phyloP scores from a whole-genome alignment of 2,797 vertebrate genomes.

The Acridotheres tristis region DNA sequence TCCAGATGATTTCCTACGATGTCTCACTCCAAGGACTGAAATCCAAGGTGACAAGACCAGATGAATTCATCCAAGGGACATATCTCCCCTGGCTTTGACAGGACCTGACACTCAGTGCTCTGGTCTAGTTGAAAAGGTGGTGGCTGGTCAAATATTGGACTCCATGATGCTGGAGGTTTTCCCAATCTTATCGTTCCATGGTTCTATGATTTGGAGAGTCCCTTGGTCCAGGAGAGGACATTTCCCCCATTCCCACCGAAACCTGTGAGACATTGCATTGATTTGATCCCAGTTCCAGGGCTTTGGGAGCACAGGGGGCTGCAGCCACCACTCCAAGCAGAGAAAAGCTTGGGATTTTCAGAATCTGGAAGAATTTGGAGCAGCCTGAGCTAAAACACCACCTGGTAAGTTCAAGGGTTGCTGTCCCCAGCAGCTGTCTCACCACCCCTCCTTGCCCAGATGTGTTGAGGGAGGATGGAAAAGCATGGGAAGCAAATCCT shows the following conservation, averaged over 20 bases:
- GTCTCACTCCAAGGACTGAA: background rate
- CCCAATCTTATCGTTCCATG: background rate
- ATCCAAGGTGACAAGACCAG: background rate
- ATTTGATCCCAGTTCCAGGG: accelerated
- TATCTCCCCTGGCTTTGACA: background rate
- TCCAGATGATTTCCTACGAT: background rate
- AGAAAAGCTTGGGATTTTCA: background rate
- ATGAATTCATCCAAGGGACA: background rate
- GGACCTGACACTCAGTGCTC: background rate
- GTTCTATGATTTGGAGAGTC: background rate
- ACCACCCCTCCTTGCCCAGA: background rate
- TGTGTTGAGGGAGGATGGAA: background rate
- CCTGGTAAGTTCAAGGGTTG: background rate
- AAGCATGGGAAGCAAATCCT: background rate
- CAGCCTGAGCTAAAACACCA: background rate
- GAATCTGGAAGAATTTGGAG: background rate
- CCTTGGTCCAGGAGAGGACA: background rate
- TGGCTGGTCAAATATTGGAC: background rate
- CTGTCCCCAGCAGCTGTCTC: background rate
- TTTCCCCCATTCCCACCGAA: background rate
- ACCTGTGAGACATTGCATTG: accelerated
- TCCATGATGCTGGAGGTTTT: background rate
- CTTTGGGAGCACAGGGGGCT: accelerated
- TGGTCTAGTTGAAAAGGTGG: background rate
- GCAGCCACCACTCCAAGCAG: accelerated